phyloP scores from a whole-genome alignment of 2,797 vertebrate species.

The Esox lucius region DNA sequence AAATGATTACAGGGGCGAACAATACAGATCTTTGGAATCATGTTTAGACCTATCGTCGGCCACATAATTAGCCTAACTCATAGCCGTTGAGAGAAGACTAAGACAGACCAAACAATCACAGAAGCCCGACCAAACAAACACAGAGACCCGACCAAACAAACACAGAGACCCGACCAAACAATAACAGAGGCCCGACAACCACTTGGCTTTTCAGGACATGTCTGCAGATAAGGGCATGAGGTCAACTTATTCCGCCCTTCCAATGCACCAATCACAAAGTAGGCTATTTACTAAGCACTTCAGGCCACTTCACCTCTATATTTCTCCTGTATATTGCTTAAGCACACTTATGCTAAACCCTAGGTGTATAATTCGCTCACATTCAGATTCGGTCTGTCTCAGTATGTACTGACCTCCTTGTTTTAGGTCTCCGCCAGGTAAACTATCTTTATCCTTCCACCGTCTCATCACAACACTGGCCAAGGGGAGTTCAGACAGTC shows the following conservation, averaged over 20 bases:
- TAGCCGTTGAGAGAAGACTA: neutral
- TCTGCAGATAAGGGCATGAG: constrained; percentile 2
- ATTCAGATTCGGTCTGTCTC: neutral
- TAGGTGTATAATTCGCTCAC: neutral
- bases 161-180: neutral
- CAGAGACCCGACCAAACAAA: neutral
- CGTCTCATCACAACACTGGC: neutral
- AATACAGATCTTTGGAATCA: neutral
- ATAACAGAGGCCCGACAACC: neutral
- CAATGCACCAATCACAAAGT: neutral
- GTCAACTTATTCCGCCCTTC: neutral
- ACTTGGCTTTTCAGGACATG: constrained; percentile 9
- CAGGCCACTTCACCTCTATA: neutral
- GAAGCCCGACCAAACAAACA: neutral
- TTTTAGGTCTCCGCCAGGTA: neutral
- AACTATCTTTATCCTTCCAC: neutral
- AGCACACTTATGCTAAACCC: neutral
- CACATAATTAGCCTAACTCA: neutral
- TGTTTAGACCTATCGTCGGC: neutral
- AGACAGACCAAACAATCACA: neutral
- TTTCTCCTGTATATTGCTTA: neutral
- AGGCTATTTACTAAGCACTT: neutral
- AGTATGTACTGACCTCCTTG: neutral
- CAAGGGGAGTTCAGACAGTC: constrained; percentile 1
- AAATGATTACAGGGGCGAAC: neutral